phyloP scores from a whole-genome alignment of 2,888 invertebrate genomes.

The Pherbina coryleti region DNA sequence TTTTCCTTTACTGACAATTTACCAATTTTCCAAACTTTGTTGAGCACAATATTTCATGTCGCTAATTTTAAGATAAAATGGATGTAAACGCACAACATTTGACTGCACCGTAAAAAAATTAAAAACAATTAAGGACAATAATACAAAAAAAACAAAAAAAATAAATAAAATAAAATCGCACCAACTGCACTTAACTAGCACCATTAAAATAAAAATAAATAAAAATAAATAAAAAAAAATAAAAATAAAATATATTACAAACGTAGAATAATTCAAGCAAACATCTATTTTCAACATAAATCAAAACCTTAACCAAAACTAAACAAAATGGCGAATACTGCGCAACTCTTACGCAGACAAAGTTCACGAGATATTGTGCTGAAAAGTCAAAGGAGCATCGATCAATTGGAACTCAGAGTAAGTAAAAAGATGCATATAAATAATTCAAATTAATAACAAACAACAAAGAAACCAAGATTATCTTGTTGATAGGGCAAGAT shows the following conservation, averaged over 20 bases:
- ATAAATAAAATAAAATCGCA: neutral
- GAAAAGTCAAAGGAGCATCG: constrained; percentile 79
- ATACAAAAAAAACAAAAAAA: neutral
- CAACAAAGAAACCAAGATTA: too few relatives aligned
- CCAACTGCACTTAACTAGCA: neutral
- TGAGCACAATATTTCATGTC: neutral
- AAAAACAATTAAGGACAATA: neutral
- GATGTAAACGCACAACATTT: constrained; percentile 6
- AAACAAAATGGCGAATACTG: constrained; percentile 85
- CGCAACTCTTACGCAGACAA: constrained; percentile 88
- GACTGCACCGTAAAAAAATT: constrained; percentile 5
- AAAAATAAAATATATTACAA: too few relatives aligned
- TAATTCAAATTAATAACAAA: too few relatives aligned
- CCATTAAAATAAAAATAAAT: neutral
- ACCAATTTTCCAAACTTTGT: neutral
- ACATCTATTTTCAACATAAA: neutral
- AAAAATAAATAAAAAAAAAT: neutral
- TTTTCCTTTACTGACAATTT: neutral
- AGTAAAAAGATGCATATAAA: constrained; percentile 47
- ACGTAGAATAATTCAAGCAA: neutral
- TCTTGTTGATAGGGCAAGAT: too few relatives aligned
- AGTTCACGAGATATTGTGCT: constrained; percentile 84
- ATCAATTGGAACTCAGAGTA: constrained; percentile 88
- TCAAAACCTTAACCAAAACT: constrained; percentile 18
- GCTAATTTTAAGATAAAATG: constrained; percentile 9